These are phyloP conservation scores for Lithobates sylvaticus DNA, from an alignment of 2,797 vertebrate genomes.

Conservation along the genomic window DNA sequence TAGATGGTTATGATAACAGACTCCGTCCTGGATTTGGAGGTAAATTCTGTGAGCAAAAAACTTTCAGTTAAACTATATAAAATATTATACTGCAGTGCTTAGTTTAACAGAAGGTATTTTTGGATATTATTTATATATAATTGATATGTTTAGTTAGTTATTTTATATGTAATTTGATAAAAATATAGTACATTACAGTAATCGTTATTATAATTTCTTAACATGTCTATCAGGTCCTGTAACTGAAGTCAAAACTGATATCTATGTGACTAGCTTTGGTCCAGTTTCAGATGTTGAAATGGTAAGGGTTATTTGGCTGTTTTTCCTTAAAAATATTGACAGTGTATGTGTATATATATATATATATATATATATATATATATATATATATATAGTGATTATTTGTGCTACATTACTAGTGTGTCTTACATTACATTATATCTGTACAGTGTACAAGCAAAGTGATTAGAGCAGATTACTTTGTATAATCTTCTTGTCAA, in stretches of 20 bases:
- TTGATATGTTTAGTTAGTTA: background rate
- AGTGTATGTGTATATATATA: no score
- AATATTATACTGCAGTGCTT: background rate
- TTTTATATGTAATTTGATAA: background rate
- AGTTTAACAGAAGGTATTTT: background rate
- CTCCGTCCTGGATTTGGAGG: conserved; percentile 98
- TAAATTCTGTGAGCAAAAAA: conserved; percentile 69
- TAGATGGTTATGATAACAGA: conserved; percentile 98
- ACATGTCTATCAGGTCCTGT: conserved; percentile 85
- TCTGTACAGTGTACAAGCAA: conserved; percentile 21
- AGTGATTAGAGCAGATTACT: conserved; percentile 59
- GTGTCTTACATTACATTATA: background rate
- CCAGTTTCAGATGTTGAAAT: conserved; percentile 99
- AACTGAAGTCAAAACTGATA: conserved; percentile 99
- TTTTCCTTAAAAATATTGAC: background rate
- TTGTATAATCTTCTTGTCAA: conserved; percentile 50
- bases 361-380: no score
- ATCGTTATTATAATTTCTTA: background rate
- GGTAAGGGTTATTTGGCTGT: conserved; percentile 78
- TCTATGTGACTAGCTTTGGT: conserved; percentile 99
- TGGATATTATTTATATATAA: background rate
- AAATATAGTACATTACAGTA: background rate
- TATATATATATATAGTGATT: background rate
- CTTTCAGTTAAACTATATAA: background rate
- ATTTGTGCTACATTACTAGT: background rate